Evolutionary conservation across 2,888 invertebrate genomes (phyloP).

Genomic region (Oligia latruncula): DNA sequence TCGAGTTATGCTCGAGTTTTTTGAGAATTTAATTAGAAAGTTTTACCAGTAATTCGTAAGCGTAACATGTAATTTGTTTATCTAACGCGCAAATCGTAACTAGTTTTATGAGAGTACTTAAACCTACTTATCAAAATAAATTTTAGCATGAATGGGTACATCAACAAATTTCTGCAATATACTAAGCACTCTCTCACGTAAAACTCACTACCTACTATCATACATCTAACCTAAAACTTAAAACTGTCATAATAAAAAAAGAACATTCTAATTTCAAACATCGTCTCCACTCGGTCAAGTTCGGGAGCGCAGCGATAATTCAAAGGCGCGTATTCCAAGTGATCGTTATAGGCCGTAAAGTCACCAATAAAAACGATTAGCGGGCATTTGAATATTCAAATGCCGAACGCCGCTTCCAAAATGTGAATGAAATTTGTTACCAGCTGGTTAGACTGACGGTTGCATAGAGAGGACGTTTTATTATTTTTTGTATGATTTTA

Average conservation of each 20-base stretch:
- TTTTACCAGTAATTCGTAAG: conserved; percentile 35
- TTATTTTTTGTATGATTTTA: not conserved
- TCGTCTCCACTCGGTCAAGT: conserved; percentile 62
- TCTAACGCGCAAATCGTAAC: conserved; percentile 47
- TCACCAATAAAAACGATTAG: conserved; percentile 88
- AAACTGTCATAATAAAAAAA: conserved; percentile 53
- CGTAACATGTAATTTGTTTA: conserved; percentile 50
- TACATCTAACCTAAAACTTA: conserved; percentile 17
- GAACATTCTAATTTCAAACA: conserved; percentile 59
- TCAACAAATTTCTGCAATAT: not conserved
- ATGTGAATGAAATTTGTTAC: conserved; percentile 77
- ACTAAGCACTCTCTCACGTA: not conserved
- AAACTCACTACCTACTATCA: not conserved
- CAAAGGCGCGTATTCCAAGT: conserved; percentile 78
- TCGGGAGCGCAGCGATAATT: conserved; percentile 74
- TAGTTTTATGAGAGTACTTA: conserved; percentile 5
- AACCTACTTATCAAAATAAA: too few species aligned
- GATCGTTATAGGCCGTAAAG: conserved; percentile 87
- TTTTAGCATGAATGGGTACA: not conserved
- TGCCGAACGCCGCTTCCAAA: conserved; percentile 80
- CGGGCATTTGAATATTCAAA: conserved; percentile 86
- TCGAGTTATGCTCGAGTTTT: conserved; percentile 45
- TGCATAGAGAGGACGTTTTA: conserved; percentile 51
- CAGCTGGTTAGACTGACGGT: conserved; percentile 37
- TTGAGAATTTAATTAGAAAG: conserved; percentile 51